A percentile compares a stretch with the other conserved stretches of the same genome.
Evolutionary conservation across 2,888 invertebrate genomes (phyloP).

Genomic region (Himalopsyche kuldschensis): DNA sequence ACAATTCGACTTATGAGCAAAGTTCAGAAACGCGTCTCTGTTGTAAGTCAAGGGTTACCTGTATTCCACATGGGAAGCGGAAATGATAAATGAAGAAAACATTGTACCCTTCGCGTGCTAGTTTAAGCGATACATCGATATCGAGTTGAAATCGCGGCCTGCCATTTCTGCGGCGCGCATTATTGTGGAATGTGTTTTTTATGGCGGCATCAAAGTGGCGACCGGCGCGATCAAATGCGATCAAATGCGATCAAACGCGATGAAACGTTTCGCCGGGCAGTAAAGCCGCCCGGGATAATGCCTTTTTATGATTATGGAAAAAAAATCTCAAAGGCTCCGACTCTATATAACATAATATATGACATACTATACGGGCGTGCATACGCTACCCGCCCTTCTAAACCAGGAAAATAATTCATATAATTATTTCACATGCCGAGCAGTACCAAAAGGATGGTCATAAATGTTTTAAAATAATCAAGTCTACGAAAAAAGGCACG

Average conservation of each 20-base stretch:
- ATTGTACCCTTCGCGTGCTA: neutral
- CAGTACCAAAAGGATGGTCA: neutral
- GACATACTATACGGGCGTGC: neutral
- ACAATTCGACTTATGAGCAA: too few relatives aligned
- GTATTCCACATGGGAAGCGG: too few relatives aligned
- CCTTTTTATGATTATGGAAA: slow-evolving; percentile 32
- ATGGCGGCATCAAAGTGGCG: slow-evolving; percentile 20
- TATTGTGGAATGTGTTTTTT: slow-evolving; percentile 19
- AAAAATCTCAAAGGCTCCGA: neutral
- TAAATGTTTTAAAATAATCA: too few relatives aligned
- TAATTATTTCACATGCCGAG: neutral
- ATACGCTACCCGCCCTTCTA: neutral
- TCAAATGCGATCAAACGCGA: neutral
- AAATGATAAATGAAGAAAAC: too few relatives aligned
- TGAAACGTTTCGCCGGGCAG: slow-evolving; percentile 5
- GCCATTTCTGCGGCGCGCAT: neutral
- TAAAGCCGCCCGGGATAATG: slow-evolving; percentile 27
- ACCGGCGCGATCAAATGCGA: neutral
- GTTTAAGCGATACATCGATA: neutral
- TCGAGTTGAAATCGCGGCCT: neutral
- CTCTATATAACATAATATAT: neutral
- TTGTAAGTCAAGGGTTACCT: too few relatives aligned
- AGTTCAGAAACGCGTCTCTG: too few relatives aligned
- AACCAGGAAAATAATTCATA: neutral
- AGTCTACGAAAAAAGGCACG: too few relatives aligned